Evolutionary conservation across 2,797 vertebrate genomes (phyloP).

Genomic region (Pipistrellus pygmaeus): DNA sequence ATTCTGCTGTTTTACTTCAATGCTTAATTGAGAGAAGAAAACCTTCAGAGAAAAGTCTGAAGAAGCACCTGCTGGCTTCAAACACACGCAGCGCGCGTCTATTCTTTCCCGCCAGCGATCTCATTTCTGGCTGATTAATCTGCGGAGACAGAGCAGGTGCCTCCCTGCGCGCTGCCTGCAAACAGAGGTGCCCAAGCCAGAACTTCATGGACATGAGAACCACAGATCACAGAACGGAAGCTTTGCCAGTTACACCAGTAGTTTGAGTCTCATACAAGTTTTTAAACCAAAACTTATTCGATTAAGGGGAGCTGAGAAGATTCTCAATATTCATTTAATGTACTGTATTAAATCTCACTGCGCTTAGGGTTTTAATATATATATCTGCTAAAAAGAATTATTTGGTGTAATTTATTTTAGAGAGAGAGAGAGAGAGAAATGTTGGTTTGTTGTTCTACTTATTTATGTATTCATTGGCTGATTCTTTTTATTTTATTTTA

Average conservation of each 20-base stretch:
- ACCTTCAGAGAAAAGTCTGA: slow-evolving; percentile 32
- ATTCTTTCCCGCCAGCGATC: slow-evolving; percentile 26
- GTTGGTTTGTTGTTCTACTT: too few relatives aligned
- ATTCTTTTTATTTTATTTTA: too few relatives aligned
- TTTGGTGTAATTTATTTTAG: too few relatives aligned
- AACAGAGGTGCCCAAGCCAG: not conserved
- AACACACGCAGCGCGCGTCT: slow-evolving; percentile 13
- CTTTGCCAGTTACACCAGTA: not conserved
- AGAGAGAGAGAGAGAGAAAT: too few relatives aligned
- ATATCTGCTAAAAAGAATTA: slow-evolving; percentile 15
- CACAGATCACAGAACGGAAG: not conserved
- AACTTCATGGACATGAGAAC: slow-evolving; percentile 24
- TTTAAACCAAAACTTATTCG: slow-evolving; percentile 40
- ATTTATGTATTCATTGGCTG: too few relatives aligned
- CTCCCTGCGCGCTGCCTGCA: not conserved
- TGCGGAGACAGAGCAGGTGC: slow-evolving; percentile 30
- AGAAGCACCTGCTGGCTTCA: slow-evolving; percentile 30
- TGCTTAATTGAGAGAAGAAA: slow-evolving; percentile 60
- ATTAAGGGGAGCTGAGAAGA: slow-evolving; percentile 46
- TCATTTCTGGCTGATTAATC: slow-evolving; percentile 52
- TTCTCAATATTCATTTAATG: slow-evolving; percentile 42
- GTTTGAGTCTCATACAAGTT: slow-evolving; percentile 16
- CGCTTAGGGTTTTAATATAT: slow-evolving; percentile 2
- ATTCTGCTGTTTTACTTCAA: not conserved
- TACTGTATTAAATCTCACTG: not conserved